Percentiles rank a stretch among this genome's conserved stretches.
phyloP scores from a whole-genome alignment of 2,113 vertebrate genomes.

The Dascyllus trimaculatus region DNA sequence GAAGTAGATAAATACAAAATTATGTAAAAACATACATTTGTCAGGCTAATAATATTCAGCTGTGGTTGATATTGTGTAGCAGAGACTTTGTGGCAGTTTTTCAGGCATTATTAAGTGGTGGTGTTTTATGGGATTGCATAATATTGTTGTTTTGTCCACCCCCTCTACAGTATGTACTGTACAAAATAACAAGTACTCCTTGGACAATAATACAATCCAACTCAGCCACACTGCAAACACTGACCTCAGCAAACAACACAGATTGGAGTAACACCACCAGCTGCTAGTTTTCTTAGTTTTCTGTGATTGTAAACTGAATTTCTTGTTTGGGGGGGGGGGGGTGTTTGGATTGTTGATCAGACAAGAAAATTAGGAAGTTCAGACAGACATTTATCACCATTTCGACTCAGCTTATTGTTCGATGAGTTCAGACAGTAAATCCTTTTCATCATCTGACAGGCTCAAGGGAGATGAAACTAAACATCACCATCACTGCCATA shows the following conservation, averaged over 20 bases:
- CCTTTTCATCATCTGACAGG: neutral
- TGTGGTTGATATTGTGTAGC: neutral
- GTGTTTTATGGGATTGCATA: constrained; percentile 66
- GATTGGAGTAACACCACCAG: constrained; percentile 4
- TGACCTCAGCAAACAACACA: constrained; percentile 3
- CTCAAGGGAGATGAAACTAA: constrained; percentile 1
- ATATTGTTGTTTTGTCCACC: constrained; percentile 65
- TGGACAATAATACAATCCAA: constrained; percentile 20
- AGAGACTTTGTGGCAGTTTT: constrained; percentile 21
- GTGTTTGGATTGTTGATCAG: neutral
- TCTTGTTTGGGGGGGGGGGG: neutral
- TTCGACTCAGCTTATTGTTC: too few relatives aligned
- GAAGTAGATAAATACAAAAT: neutral
- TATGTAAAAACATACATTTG: neutral
- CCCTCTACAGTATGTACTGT: constrained; percentile 51
- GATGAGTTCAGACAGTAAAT: neutral
- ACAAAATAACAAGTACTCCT: constrained; percentile 47
- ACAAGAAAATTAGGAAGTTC: too few relatives aligned
- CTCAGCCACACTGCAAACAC: constrained; percentile 5
- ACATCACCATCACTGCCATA: neutral
- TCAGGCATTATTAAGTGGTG: constrained; percentile 32
- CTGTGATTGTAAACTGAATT: neutral
- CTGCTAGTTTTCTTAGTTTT: neutral
- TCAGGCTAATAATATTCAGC: neutral
- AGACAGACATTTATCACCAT: neutral